Conservation (phyloP, 2,888 invertebrate genomes). For the Brachylomia viminalis region DNA sequence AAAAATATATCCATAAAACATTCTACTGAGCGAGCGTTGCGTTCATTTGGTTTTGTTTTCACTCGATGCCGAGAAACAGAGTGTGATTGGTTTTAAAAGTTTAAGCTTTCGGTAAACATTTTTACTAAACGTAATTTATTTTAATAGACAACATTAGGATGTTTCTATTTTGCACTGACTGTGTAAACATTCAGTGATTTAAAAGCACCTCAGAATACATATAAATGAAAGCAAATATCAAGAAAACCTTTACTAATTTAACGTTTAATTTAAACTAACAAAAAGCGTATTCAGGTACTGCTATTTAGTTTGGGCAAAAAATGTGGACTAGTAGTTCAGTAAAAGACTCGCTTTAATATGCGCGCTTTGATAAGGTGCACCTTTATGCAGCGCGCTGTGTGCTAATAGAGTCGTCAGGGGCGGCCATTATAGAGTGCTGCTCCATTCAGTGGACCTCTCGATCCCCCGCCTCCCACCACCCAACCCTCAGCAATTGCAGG, state of each 20-base stretch:
- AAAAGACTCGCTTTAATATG: constrained; percentile 78
- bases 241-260: constrained; percentile 20
- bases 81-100: constrained; percentile 76
- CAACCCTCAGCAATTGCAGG: constrained; percentile 52
- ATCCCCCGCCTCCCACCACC: constrained; percentile 51
- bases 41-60: constrained; percentile 75
- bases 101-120: constrained; percentile 71
- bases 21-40: constrained; percentile 71
- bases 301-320: constrained; percentile 58
- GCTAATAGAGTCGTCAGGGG: constrained; percentile 77
- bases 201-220: constrained; percentile 9
- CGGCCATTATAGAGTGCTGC: constrained; percentile 67
- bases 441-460: constrained; percentile 70
- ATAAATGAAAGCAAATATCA: constrained; percentile 35
- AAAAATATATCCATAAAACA: constrained; percentile 77
- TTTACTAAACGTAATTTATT: constrained; percentile 61
- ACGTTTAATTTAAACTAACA: constrained; percentile 26
- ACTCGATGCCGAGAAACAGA: constrained; percentile 70
- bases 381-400: constrained; percentile 75
- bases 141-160: constrained; percentile 47
- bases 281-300: constrained; percentile 26
- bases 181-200: neutral
- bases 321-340: constrained; percentile 59
- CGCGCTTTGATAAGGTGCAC: constrained; percentile 79
- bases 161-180: constrained; percentile 5